Percentiles rank a stretch among this genome's conserved stretches.
These are phyloP conservation scores for Matsumurasca onukii DNA, from an alignment of 1,140 invertebrate species.

Conservation along the genomic window DNA sequence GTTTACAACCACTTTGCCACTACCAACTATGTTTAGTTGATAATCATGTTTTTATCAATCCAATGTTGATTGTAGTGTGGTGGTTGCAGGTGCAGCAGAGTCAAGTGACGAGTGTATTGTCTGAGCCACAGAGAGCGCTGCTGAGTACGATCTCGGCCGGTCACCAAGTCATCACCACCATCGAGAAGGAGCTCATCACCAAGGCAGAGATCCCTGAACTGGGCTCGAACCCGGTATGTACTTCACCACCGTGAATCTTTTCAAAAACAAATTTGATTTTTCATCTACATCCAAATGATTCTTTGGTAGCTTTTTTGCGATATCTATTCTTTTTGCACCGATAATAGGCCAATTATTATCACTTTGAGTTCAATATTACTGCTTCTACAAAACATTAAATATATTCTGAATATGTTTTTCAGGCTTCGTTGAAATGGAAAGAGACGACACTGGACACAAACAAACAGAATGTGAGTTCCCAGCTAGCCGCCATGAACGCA, in stretches of 20 bases:
- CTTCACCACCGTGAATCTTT: too few relatives aligned
- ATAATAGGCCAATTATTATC: too few relatives aligned
- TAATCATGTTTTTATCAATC: background rate
- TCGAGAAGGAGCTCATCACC: conserved; percentile 76
- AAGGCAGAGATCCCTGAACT: conserved; percentile 76
- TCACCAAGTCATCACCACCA: conserved; percentile 81
- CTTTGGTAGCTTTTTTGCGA: too few relatives aligned
- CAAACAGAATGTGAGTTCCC: conserved; percentile 93
- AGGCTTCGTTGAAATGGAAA: conserved; percentile 88
- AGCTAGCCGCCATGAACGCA: conserved; percentile 98
- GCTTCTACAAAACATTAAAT: too few relatives aligned
- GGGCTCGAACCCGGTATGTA: conserved; percentile 69
- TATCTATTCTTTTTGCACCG: too few relatives aligned
- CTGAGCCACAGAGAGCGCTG: conserved; percentile 89
- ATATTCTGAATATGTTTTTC: conserved; percentile 21
- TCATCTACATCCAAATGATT: too few relatives aligned
- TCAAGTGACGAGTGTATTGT: conserved; percentile 77
- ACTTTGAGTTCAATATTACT: too few relatives aligned
- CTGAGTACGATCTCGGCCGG: conserved; percentile 86
- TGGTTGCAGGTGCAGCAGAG: conserved; percentile 76
- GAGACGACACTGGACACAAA: conserved; percentile 92
- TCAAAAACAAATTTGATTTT: too few relatives aligned
- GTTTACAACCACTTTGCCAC: too few relatives aligned
- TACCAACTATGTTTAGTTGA: too few relatives aligned
- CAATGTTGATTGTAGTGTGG: background rate